Conservation (phyloP, 2,797 vertebrate species). For the Pseudotriccus pelzelni region DNA sequence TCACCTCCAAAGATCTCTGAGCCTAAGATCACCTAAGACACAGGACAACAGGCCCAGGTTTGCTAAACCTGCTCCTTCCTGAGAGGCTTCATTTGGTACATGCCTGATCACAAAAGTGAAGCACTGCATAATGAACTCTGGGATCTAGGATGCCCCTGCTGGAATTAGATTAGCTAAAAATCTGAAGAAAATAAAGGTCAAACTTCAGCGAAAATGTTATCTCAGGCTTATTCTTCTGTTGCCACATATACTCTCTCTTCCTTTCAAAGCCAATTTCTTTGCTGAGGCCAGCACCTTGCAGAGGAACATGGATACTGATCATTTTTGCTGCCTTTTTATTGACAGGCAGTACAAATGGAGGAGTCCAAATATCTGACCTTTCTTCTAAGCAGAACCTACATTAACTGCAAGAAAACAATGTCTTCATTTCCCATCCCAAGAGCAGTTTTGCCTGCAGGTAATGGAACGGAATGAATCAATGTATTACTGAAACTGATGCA, state of each 20-base stretch:
- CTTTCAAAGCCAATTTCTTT: not conserved
- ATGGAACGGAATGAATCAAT: not conserved
- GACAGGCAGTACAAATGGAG: not conserved
- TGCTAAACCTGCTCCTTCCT: not conserved
- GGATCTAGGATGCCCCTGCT: not conserved
- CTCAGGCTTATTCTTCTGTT: not conserved
- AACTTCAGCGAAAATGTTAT: not conserved
- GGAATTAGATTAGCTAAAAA: not conserved
- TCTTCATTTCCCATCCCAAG: not conserved
- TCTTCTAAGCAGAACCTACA: not conserved
- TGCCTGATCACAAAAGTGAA: not conserved
- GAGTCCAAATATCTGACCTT: not conserved
- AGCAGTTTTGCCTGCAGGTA: constrained; percentile 45
- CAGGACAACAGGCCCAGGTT: not conserved
- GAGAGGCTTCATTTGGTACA: not conserved
- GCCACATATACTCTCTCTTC: not conserved
- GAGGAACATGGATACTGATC: not conserved
- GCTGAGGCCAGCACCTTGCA: not conserved
- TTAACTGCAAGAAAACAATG: not conserved
- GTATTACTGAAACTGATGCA: not conserved
- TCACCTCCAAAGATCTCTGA: not conserved
- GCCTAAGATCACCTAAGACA: not conserved
- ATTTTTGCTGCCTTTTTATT: not conserved
- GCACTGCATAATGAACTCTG: not conserved
- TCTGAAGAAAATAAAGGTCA: not conserved